Percentiles rank a stretch among this genome's conserved stretches.
Evolutionary conservation across 2,113 vertebrate genomes (phyloP).

Genomic region (Calidris pugnax): DNA sequence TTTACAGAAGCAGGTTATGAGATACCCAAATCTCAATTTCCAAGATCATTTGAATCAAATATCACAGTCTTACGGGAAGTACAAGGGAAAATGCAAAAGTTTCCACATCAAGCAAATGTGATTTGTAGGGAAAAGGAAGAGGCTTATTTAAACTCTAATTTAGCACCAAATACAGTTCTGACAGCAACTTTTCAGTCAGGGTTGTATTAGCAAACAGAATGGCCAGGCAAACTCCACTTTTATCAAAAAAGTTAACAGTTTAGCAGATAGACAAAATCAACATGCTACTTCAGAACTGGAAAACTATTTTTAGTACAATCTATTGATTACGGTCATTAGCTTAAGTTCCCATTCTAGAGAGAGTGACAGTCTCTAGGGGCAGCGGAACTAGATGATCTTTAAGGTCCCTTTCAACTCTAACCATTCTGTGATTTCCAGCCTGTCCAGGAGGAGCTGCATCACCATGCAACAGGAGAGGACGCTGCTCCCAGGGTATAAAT

Average conservation of each 20-base stretch:
- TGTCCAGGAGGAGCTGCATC: conserved; percentile 80
- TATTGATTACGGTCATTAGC: not conserved
- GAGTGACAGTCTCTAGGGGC: not conserved
- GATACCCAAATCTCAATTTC: not conserved
- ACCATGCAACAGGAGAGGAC: conserved; percentile 81
- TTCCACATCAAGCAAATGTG: not conserved
- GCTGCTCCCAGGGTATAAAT: conserved; percentile 82
- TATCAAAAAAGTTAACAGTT: not conserved
- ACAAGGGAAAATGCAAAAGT: not conserved
- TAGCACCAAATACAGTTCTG: not conserved
- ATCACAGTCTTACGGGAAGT: not conserved
- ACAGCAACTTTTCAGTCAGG: not conserved
- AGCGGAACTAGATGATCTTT: not conserved
- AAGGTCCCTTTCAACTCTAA: not conserved
- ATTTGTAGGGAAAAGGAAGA: not conserved
- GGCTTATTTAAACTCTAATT: not conserved
- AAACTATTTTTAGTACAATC: not conserved
- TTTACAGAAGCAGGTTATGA: not conserved
- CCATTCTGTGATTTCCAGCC: conserved; percentile 65
- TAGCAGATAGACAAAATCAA: not conserved
- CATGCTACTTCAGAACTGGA: not conserved
- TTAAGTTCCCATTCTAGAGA: not conserved
- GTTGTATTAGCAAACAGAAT: not conserved
- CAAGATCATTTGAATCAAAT: not conserved
- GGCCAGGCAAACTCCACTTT: not conserved